A percentile compares a stretch with the other conserved stretches of the same genome.
These are phyloP conservation scores for Byasa hedistus DNA, from an alignment of 2,888 invertebrate species.

Conservation along the genomic window DNA sequence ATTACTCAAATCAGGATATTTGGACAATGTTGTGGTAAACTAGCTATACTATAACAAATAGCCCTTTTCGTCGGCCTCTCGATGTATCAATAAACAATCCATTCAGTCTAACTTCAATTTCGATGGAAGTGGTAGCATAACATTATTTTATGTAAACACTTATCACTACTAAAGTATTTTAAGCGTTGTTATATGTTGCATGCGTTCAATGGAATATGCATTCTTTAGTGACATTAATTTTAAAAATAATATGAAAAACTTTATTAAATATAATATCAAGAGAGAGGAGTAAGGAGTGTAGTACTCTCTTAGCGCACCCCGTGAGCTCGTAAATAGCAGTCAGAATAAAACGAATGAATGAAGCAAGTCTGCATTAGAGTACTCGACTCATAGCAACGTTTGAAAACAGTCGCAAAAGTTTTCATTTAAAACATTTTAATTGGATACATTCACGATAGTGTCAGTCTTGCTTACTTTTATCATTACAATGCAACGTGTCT, in stretches of 20 bases:
- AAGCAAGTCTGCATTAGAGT: constrained; percentile 38
- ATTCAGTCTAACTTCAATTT: constrained; percentile 10
- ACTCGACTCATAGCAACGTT: constrained; percentile 47
- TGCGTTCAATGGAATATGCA: not conserved
- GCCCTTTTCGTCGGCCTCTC: constrained; percentile 22
- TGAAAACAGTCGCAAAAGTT: constrained; percentile 43
- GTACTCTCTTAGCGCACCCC: constrained; percentile 61
- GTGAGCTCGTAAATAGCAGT: constrained; percentile 63
- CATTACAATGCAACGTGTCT: not conserved
- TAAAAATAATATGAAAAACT: constrained; percentile 16
- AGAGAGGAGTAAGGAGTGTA: constrained; percentile 57
- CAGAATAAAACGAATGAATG: constrained; percentile 55
- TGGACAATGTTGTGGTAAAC: constrained; percentile 18
- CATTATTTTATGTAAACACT: constrained; percentile 12
- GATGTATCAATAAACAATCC: constrained; percentile 30
- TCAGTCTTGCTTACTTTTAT: constrained; percentile 34
- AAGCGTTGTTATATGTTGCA: not conserved
- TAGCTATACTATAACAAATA: constrained; percentile 24
- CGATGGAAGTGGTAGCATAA: not conserved
- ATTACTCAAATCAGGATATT: constrained; percentile 26
- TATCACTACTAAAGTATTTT: constrained; percentile 6
- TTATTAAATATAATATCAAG: constrained; percentile 32
- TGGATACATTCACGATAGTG: constrained; percentile 45
- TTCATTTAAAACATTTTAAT: constrained; percentile 55
- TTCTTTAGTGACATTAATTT: constrained; percentile 2